Conservation (phyloP, 2,113 vertebrate species). For the Lathamus discolor region DNA sequence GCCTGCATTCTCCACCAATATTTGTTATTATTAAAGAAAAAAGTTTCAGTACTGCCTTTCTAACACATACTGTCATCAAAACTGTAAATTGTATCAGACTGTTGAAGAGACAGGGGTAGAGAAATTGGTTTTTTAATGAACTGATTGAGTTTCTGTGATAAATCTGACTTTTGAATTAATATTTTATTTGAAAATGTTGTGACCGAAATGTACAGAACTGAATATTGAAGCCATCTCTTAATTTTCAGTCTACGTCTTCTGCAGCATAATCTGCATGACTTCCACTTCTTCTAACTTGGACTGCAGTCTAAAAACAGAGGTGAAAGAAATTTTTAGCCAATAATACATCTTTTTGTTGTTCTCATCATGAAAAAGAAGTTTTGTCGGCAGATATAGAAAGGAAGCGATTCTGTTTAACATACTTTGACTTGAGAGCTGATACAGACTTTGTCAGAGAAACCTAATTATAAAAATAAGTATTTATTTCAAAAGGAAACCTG, state of each 20-base stretch:
- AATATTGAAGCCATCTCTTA: neutral
- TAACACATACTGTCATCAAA: neutral
- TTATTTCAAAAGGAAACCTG: neutral
- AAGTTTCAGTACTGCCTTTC: neutral
- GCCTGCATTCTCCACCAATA: neutral
- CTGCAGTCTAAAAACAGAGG: neutral
- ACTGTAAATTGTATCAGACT: neutral
- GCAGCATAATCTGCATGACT: neutral
- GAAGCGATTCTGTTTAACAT: neutral
- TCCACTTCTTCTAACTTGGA: neutral
- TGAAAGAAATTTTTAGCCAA: neutral
- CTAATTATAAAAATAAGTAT: neutral
- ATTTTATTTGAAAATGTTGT: neutral
- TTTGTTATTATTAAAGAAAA: neutral
- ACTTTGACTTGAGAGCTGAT: neutral
- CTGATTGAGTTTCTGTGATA: neutral
- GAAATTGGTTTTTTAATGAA: neutral
- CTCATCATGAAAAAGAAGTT: neutral
- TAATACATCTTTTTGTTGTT: neutral
- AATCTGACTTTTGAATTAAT: neutral
- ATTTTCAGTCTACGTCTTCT: neutral
- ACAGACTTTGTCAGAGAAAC: neutral
- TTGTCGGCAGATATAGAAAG: neutral
- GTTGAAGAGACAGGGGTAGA: neutral
- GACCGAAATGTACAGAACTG: no score